These are phyloP conservation scores for Lithophane leautieri DNA, from an alignment of 2,888 invertebrate genomes.

Conservation along the genomic window DNA sequence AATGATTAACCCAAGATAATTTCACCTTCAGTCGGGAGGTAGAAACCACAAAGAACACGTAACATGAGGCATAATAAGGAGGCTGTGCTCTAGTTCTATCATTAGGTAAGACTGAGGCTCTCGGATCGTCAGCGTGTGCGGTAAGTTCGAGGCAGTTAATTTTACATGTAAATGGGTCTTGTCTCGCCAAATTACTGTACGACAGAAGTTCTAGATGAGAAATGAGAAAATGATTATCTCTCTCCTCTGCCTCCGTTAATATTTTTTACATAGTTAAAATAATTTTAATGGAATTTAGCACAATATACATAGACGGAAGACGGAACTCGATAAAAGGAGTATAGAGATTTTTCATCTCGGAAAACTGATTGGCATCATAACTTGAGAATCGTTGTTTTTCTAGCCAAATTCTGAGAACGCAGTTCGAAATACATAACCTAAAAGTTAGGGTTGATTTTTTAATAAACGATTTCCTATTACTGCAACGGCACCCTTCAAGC, in stretches of 20 bases:
- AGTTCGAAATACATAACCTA: background rate
- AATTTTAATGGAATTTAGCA: background rate
- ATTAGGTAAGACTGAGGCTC: background rate
- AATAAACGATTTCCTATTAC: background rate
- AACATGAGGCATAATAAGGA: background rate
- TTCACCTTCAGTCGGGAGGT: background rate
- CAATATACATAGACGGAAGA: no score
- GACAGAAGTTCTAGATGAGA: background rate
- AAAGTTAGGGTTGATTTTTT: background rate
- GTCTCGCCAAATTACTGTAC: background rate
- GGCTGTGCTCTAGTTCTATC: background rate
- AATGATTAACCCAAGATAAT: background rate
- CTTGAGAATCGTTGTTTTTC: background rate
- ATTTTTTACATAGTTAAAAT: background rate
- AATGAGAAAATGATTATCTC: background rate
- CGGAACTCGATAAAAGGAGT: background rate
- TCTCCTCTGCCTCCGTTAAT: background rate
- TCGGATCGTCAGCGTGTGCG: background rate
- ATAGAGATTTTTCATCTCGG: background rate
- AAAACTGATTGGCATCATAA: background rate
- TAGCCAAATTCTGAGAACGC: background rate
- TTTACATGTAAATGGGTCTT: conserved; percentile 11
- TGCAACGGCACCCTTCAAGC: background rate
- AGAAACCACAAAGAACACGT: background rate
- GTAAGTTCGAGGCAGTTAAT: background rate